Conservation (phyloP, 2,797 vertebrate species). For the Anas capensis region DNA sequence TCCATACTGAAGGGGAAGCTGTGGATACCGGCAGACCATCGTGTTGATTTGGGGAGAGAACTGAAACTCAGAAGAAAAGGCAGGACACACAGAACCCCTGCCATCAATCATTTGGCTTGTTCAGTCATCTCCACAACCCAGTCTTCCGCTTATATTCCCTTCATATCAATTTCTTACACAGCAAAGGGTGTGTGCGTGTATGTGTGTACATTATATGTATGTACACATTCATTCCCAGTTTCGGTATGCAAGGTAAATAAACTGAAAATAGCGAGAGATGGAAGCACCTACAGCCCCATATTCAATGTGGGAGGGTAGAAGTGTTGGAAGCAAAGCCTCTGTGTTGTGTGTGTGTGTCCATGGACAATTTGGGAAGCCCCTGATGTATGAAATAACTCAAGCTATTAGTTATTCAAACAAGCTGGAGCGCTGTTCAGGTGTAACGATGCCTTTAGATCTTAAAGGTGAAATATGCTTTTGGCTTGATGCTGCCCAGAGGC, state of each 20-base stretch:
- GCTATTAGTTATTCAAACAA: fast-evolving
- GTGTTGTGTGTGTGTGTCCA: background rate
- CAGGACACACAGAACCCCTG: background rate
- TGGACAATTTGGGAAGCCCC: background rate
- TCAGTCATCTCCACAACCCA: background rate
- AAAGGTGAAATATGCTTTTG: background rate
- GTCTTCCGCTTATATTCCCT: background rate
- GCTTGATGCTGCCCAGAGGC: background rate
- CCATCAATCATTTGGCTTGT: background rate
- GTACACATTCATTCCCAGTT: background rate
- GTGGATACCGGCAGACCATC: background rate
- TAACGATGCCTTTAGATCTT: background rate
- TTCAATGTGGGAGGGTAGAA: background rate
- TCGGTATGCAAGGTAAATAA: background rate
- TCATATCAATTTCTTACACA: background rate
- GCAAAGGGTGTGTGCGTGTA: no score
- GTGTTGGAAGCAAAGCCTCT: background rate
- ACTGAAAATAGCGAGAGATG: background rate
- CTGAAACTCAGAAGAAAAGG: background rate
- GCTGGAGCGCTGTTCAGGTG: background rate
- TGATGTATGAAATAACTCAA: background rate
- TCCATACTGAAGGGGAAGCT: background rate
- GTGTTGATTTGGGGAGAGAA: background rate
- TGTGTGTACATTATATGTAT: no score
- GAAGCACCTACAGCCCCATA: background rate